Evolutionary conservation across 2,113 vertebrate species (phyloP).

Genomic region (Dryoscopus gambensis): DNA sequence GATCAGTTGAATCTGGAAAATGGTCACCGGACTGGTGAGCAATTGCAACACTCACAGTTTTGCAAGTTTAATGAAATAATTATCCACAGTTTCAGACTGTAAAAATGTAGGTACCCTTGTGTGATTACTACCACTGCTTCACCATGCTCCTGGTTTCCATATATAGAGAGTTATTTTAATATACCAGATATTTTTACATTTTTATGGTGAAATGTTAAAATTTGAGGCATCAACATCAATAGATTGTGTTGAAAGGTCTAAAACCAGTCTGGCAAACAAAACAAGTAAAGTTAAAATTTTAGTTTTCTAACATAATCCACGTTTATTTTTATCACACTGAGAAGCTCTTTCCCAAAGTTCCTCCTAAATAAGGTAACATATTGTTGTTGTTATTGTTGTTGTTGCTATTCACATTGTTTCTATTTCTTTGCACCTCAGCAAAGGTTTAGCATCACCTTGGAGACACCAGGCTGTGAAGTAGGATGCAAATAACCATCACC

Average conservation of each 20-base stretch:
- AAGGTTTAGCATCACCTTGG: not conserved
- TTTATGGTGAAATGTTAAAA: not conserved
- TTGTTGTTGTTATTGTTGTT: not conserved
- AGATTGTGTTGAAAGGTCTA: not conserved
- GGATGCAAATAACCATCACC: not conserved
- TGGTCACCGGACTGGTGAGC: not conserved
- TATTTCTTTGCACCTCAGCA: not conserved
- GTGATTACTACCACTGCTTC: not conserved
- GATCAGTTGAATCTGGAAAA: not conserved
- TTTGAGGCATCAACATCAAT: fast-evolving
- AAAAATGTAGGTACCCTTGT: not conserved
- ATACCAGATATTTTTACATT: not conserved
- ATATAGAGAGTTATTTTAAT: not conserved
- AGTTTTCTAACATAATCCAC: not conserved
- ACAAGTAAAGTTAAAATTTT: not conserved
- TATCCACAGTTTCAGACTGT: not conserved
- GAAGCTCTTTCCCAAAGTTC: not conserved
- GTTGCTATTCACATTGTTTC: not conserved
- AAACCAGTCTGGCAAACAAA: not conserved
- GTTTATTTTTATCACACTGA: not conserved
- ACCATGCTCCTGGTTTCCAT: not conserved
- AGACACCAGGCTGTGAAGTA: not conserved
- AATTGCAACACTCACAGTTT: not conserved
- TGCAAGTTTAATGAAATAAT: not conserved
- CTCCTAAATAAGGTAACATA: not conserved